Evolutionary conservation across 1,140 invertebrate genomes (phyloP).

Genomic region (Melipona quadrifasciata): DNA sequence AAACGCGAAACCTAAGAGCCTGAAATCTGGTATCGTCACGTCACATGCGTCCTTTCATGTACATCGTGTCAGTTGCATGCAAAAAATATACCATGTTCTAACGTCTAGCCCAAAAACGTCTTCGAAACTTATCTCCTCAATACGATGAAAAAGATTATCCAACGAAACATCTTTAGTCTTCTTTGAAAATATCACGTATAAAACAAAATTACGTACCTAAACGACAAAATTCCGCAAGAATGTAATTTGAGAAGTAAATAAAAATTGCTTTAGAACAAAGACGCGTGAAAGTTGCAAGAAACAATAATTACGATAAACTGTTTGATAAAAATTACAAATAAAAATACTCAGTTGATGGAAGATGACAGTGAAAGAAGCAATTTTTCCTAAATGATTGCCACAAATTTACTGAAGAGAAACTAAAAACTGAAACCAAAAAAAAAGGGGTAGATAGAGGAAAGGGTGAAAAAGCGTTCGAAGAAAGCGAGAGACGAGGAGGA

Average conservation of each 20-base stretch:
- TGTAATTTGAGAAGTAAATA: too few species aligned
- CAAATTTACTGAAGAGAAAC: background rate
- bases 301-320: background rate
- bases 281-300: background rate
- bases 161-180: too few species aligned
- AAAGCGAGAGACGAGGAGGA: slow-evolving; percentile 32
- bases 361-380: background rate
- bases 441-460: background rate
- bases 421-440: background rate
- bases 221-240: too few species aligned
- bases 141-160: too few species aligned
- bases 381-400: slow-evolving; percentile 11
- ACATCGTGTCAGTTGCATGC: background rate
- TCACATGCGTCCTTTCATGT: slow-evolving; percentile 6
- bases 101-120: background rate
- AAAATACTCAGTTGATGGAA: too few species aligned
- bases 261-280: too few species aligned
- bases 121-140: background rate
- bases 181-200: too few species aligned
- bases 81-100: background rate
- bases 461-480: slow-evolving; percentile 42
- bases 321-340: too few species aligned
- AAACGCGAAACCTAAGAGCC: slow-evolving; percentile 20
- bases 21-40: slow-evolving; percentile 34
- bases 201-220: too few species aligned